Base-by-base conservation (phyloP, 2,888 invertebrate genomes). In the Hedychridium roseum region DNA sequence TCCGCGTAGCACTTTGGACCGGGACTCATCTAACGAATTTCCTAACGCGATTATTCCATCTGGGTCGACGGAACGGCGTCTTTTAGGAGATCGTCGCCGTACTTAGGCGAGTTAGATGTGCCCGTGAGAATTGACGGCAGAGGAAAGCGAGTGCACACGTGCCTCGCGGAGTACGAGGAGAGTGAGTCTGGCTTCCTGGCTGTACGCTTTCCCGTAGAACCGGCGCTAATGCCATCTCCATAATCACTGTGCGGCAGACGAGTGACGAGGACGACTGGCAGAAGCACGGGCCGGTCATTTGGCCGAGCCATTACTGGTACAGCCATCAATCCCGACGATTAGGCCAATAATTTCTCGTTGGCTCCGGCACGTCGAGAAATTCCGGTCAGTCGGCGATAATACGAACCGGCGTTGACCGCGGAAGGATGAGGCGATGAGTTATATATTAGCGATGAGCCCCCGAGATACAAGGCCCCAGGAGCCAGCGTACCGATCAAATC, bases 301-400 rank as follows among this genome's bases (percentile, higher is more conserved):
- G 39, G 38, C 15, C 52, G 40, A 34, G 37, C 49, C 52, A 52
- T 52, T 58, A 42, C 58, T 46, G 52, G 56, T 53, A 52, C 44
- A 31, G 51, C 54, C 57, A 60, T 63, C 62, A 64, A 64, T 64
- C 60, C 57, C 56, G 34, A 44, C 57, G 58, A 64, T 64, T 64
- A 64, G 57, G 40, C 60, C 58, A 64, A 64, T 64, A 56, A 64
- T 64, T 64, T 58, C 54, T 54, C 45, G 46, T 32, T 37, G 32
- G 42, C 20, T 39, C 34, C 31, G 26, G 21, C 11, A 30, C 31
- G 23, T n/a, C n/a, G n/a, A n/a, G n/a, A n/a, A n/a, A n/a, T 12
- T 34, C 21, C 36, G 35, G 11, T 27, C 49, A n/a, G n/a, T n/a
- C n/a, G n/a, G n/a, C n/a, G n/a, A n/a, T n/a, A n/a, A n/a, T n/a